Evolutionary conservation across 2,113 vertebrate species (phyloP), one percentile per base, ranked within the genome.

Genomic region (Setophaga coronata): DNA sequence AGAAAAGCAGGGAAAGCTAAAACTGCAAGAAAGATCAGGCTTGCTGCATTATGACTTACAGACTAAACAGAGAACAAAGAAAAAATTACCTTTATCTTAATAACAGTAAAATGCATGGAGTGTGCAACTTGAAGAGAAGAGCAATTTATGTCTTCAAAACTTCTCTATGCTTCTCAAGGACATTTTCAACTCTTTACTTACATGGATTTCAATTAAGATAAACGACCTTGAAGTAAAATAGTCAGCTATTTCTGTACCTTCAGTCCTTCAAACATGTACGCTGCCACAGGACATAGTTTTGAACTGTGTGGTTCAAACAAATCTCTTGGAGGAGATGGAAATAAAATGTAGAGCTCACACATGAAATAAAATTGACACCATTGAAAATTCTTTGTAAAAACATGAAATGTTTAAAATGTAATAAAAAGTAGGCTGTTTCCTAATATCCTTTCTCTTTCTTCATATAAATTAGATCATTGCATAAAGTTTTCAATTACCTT

Each of bases 1-100:
- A 99, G 98, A 96, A 99, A 99, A 0, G 99, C 98, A 36, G 99
- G 99, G 94, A 99, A 99, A 51, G 99, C 99, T 96, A 99, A 94
- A 97, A 99, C 99, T 99, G 94, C 47, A 73, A 91, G 67, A 76
- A 78, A 82, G 26, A 95, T 34, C 7, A 17, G 14, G 14, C 48
- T 77, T 86, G 42, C 31, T 67, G 60, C 12, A 62, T 84, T 81
- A 53, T 23, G 28, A 57, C 7, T 65, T 74, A 38, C 18, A 40
- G 29, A 56, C 40, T 43, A 47, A 83, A 88, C 31, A 82, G 8
- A 93, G 34, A 82, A 66, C 9, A 29, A 88, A 64, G 20, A 17
- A 43, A 73, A 51, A 73, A n/a, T 13, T 11, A 78, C 11, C 45
- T 57, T 7, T 53, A 76, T 70, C 50, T 86, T 4, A 4, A 42